Conservation (phyloP, 2,888 invertebrate species). For the Argyra leucocephala region DNA sequence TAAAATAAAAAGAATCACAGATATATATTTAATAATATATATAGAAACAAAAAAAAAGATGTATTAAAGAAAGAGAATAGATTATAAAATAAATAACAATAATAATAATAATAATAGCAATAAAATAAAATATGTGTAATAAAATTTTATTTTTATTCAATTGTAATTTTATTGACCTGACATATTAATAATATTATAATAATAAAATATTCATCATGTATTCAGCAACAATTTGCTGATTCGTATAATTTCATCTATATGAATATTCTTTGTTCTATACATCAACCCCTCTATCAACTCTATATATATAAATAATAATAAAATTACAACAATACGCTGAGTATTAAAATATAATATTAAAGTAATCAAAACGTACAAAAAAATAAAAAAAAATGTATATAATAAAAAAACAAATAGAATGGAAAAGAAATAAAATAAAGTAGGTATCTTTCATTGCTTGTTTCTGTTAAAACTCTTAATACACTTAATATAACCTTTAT, state of each 20-base stretch:
- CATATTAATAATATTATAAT: background rate
- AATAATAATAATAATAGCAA: no score
- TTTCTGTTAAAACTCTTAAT: no score
- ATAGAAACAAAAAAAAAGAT: no score
- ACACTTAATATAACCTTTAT: background rate
- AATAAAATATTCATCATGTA: conserved; percentile 11
- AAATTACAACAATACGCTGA: background rate
- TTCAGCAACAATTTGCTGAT: conserved; percentile 19
- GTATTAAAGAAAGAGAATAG: no score
- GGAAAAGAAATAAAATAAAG: background rate
- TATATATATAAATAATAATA: background rate
- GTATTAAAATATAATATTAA: background rate
- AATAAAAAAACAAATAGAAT: background rate
- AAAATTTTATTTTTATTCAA: background rate
- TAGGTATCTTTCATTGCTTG: background rate
- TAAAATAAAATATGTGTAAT: no score
- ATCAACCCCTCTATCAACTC: background rate
- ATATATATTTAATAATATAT: no score
- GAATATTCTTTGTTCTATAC: background rate
- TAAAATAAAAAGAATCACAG: no score
- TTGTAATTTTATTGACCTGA: conserved; percentile 11
- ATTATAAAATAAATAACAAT: no score
- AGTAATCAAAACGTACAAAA: no score
- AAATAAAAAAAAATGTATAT: background rate
- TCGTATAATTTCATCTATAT: conserved; percentile 19